Percentiles rank a stretch among this genome's conserved stretches.
Conservation (phyloP, 2,797 vertebrate genomes). For the Loriculus beryllinus region DNA sequence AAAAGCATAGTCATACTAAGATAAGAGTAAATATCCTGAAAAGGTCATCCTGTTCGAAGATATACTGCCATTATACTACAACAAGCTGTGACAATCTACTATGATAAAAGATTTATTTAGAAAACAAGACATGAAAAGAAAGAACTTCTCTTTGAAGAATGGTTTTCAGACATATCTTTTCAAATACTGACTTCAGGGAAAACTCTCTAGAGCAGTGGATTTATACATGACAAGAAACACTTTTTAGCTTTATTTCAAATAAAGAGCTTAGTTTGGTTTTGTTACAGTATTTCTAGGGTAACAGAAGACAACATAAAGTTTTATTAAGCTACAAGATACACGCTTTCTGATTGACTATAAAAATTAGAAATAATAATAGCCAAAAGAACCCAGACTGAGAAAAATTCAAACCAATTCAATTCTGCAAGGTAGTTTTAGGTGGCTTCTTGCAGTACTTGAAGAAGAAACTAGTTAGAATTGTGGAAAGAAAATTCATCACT, state of each 20-base stretch:
- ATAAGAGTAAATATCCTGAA: not conserved
- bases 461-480: not conserved
- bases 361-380: not conserved
- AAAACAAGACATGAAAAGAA: not conserved
- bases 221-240: not conserved
- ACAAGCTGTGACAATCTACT: not conserved
- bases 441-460: not conserved
- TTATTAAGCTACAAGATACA: not conserved
- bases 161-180: not conserved
- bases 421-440: not conserved
- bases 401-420: not conserved
- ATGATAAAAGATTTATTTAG: not conserved
- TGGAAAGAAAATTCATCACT: not conserved
- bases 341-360: not conserved
- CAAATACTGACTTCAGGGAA: not conserved
- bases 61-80: not conserved
- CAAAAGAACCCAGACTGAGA: not conserved
- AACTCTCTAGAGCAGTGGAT: not conserved
- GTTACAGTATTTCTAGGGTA: not conserved
- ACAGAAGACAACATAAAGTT: not conserved
- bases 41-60: not conserved
- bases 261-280: not conserved
- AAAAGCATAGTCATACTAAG: not conserved
- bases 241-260: not conserved
- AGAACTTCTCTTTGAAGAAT: not conserved